Conservation (phyloP, 1,140 invertebrate species). For the Globodera rostochiensis region DNA sequence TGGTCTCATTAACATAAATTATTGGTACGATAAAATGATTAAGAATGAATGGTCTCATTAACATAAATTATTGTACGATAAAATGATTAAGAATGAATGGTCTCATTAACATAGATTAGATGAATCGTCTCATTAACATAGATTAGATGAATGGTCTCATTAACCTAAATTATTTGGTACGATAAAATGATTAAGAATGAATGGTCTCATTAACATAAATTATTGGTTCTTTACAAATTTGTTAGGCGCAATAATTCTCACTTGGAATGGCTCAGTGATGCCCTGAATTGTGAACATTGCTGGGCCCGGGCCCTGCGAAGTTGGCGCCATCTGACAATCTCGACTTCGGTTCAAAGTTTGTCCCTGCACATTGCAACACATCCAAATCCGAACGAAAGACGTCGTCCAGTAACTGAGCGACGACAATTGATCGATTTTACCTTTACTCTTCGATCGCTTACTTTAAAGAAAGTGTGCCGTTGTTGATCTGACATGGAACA, state of each 20-base stretch:
- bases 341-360: not conserved
- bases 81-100: too few relatives aligned
- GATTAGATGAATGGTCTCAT: too few relatives aligned
- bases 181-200: too few relatives aligned
- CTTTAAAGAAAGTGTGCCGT: slow-evolving; percentile 18
- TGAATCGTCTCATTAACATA: too few relatives aligned
- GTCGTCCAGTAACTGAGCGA: slow-evolving; percentile 22
- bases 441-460: not conserved
- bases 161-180: too few relatives aligned
- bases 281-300: slow-evolving; percentile 14
- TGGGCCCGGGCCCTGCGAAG: slow-evolving; percentile 16
- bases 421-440: not conserved
- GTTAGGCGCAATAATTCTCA: not conserved
- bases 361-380: slow-evolving; percentile 12
- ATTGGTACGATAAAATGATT: not conserved
- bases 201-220: too few relatives aligned
- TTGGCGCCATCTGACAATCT: slow-evolving; percentile 12
- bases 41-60: too few relatives aligned
- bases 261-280: slow-evolving; percentile 12
- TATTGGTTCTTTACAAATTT: too few relatives aligned
- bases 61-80: too few relatives aligned
- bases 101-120: too few relatives aligned
- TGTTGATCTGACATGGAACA: slow-evolving; percentile 14
- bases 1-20: too few relatives aligned
- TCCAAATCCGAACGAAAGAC: slow-evolving; percentile 11